phyloP scores from a whole-genome alignment of 2,113 vertebrate genomes.

The Rallus limicola region DNA sequence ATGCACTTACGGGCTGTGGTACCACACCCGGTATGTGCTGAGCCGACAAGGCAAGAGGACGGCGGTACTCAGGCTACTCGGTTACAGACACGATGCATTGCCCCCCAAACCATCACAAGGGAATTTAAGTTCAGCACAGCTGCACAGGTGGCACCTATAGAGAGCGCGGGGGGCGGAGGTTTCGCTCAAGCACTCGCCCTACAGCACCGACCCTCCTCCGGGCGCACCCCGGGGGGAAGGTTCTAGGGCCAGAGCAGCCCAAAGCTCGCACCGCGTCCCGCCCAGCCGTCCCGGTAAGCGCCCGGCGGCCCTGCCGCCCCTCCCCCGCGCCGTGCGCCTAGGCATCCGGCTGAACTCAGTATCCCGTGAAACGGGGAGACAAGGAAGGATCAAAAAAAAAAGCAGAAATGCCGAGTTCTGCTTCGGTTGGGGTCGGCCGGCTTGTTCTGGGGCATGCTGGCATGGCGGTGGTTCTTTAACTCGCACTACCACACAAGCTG shows the following conservation, averaged over 20 bases:
- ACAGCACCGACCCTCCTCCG: no score
- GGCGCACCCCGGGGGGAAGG: no score
- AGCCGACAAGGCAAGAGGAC: background rate
- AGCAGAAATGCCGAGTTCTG: background rate
- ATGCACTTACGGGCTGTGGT: no score
- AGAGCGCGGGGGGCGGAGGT: background rate
- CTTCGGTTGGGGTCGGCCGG: background rate
- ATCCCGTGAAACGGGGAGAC: background rate
- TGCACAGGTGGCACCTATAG: no score
- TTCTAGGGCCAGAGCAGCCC: background rate
- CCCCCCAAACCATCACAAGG: no score
- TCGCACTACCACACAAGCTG: slow-evolving; percentile 24
- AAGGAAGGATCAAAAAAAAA: background rate
- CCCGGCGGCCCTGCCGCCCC: background rate
- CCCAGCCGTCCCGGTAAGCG: background rate
- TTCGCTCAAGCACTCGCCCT: no score
- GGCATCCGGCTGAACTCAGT: background rate
- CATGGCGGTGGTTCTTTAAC: background rate
- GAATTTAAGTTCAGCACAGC: no score
- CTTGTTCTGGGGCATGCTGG: no score
- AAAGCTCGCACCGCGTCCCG: no score
- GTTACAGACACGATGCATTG: no score
- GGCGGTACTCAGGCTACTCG: no score
- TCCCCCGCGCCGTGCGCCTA: background rate
- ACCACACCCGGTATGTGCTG: no score